Conservation (phyloP, 2,113 vertebrate genomes). For the Alligator sinensis region DNA sequence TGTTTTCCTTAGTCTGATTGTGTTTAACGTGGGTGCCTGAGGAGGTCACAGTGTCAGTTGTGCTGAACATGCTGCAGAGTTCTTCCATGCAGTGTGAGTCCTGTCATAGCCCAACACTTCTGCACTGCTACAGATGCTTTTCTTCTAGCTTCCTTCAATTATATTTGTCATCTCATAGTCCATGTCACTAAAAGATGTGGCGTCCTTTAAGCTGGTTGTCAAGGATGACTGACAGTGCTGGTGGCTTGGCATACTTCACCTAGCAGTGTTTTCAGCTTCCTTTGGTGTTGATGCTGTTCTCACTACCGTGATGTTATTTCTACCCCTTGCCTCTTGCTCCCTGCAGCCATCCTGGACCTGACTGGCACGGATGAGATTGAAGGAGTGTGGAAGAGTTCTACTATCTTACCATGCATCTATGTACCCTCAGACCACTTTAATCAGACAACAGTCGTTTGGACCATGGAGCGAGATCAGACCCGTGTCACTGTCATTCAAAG, state of each 20-base stretch:
- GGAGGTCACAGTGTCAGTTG: no score
- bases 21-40: no score
- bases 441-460: constrained; percentile 62
- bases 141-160: rapidly evolving
- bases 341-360: constrained; percentile 63
- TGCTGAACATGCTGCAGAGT: no score
- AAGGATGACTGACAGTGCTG: neutral
- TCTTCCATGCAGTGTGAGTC: rapidly evolving
- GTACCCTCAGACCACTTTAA: constrained; percentile 42
- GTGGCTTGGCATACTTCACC: no score
- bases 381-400: constrained; percentile 71
- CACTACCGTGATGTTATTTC: neutral
- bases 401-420: constrained; percentile 70
- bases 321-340: neutral
- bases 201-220: rapidly evolving
- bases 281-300: rapidly evolving
- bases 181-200: neutral
- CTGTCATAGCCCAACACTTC: rapidly evolving
- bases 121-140: no score
- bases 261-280: rapidly evolving
- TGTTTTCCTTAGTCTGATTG: no score
- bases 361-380: constrained; percentile 29
- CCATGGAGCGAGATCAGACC: neutral
- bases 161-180: rapidly evolving
- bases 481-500: constrained; percentile 58